phyloP scores from a whole-genome alignment of 2,797 vertebrate species.

The Acrossocheilus wenchowensis region DNA sequence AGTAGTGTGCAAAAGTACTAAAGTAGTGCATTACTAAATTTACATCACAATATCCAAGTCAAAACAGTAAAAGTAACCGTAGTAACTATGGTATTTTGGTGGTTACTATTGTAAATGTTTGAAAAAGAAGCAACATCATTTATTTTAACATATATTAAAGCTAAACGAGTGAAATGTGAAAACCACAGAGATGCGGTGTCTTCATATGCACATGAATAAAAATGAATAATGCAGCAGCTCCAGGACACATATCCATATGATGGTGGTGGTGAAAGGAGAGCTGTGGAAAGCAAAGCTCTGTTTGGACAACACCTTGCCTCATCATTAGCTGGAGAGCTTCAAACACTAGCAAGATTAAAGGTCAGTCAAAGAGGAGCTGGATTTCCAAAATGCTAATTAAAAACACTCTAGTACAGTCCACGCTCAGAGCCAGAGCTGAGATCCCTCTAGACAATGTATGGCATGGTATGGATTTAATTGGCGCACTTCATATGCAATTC shows the following conservation, averaged over 20 bases:
- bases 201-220: not conserved
- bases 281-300: not conserved
- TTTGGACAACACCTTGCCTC: conserved; percentile 30
- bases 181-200: not conserved
- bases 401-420: conserved; percentile 31
- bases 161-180: not conserved
- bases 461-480: conserved; percentile 76
- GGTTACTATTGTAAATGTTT: not conserved
- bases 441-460: conserved; percentile 70
- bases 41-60: not conserved
- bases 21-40: not conserved
- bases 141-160: not conserved
- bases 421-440: conserved; percentile 36
- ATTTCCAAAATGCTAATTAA: conserved; percentile 71
- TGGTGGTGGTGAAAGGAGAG: not conserved
- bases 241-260: not conserved
- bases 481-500: conserved; percentile 72
- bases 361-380: conserved; percentile 70
- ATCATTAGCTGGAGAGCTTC: conserved; percentile 64
- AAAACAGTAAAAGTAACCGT: not conserved
- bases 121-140: not conserved
- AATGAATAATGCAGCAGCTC: not conserved
- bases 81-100: not conserved
- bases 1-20: not conserved
- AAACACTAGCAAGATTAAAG: conserved; percentile 67